These are phyloP conservation scores for Smutsia temminckii DNA, from an alignment of 2,797 vertebrate species.

Conservation along the genomic window DNA sequence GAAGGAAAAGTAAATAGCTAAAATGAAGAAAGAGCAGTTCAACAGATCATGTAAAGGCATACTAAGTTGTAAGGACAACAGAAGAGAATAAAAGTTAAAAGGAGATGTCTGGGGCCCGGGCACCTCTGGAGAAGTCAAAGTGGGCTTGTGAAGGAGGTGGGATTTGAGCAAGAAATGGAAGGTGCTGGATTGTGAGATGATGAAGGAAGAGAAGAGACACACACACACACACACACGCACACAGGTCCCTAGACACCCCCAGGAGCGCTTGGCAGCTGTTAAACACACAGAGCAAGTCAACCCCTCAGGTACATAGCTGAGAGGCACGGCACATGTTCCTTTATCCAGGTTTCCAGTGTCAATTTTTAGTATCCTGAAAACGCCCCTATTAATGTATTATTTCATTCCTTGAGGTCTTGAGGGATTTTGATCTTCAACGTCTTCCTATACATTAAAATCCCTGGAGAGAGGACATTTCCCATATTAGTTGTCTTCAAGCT, in stretches of 20 bases:
- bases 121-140: background rate
- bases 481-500: background rate
- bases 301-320: background rate
- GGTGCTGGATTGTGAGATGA: background rate
- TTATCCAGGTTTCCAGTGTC: background rate
- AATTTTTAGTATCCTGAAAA: background rate
- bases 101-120: background rate
- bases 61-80: background rate
- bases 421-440: background rate
- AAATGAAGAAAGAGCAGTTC: background rate
- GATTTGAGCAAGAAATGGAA: background rate
- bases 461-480: background rate
- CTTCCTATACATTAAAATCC: background rate
- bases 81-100: background rate
- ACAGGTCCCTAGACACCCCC: background rate
- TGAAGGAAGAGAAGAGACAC: background rate
- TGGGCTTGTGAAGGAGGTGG: background rate
- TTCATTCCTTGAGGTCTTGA: background rate
- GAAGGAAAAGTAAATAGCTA: background rate
- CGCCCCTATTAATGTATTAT: background rate
- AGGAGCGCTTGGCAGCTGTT: no score
- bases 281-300: background rate
- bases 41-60: background rate
- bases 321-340: background rate
- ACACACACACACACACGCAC: background rate